Conservation (phyloP, 2,113 vertebrate species). For the Aix galericulata region DNA sequence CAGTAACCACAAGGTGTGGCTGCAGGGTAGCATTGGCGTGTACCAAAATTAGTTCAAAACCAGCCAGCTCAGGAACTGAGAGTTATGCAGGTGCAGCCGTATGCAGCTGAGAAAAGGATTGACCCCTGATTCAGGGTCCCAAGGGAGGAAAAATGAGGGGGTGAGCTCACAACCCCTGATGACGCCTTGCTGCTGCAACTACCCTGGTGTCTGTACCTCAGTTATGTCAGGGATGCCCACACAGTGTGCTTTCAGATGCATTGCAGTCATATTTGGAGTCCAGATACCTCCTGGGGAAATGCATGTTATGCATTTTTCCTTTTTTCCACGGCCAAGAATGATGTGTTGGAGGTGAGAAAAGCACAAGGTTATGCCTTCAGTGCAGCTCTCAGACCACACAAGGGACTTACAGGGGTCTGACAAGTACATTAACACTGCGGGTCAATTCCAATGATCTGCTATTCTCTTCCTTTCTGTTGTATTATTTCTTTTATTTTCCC, state of each 20-base stretch:
- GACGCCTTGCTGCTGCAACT: not conserved
- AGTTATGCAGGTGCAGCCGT: not conserved
- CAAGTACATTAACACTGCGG: not conserved
- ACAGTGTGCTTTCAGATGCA: not conserved
- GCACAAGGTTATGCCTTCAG: not conserved
- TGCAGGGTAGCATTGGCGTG: not conserved
- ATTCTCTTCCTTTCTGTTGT: not conserved
- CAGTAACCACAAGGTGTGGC: not conserved
- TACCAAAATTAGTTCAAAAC: not conserved
- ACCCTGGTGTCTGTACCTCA: not conserved
- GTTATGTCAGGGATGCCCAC: not conserved
- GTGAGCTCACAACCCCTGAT: not conserved
- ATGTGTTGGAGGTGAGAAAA: not conserved
- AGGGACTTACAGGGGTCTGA: not conserved
- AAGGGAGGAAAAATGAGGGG: not conserved
- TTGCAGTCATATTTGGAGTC: not conserved
- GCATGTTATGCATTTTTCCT: not conserved
- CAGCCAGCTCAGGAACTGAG: conserved; percentile 1
- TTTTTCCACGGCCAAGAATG: not conserved
- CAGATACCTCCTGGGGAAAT: not conserved
- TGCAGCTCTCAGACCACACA: not conserved
- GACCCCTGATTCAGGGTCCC: not conserved
- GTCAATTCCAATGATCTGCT: not conserved
- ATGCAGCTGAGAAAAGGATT: not conserved
- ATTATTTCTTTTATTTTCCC: not conserved